phyloP scores from a whole-genome alignment of 2,888 invertebrate genomes.

The Rhogogaster chlorosoma region DNA sequence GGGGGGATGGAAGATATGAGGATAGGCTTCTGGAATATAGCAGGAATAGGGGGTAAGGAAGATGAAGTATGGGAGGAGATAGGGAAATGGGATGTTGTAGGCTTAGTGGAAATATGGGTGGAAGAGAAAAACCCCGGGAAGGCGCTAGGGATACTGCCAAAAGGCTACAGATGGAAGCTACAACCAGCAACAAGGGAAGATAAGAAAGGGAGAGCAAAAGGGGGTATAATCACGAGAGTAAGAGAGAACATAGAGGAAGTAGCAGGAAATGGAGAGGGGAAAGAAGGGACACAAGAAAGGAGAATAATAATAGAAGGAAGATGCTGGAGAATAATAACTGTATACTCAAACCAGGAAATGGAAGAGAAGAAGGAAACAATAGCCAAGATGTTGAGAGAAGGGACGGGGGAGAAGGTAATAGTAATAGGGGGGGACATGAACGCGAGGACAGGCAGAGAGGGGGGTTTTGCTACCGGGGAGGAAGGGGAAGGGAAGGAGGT shows the following conservation, averaged over 20 bases:
- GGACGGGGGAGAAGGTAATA: not conserved
- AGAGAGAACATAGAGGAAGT: not conserved
- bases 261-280: not conserved
- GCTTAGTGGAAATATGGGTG: too few relatives aligned
- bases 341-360: constrained; percentile 7
- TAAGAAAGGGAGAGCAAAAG: constrained; percentile 10
- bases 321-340: not conserved
- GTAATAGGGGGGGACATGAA: constrained; percentile 30
- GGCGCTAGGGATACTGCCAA: too few relatives aligned
- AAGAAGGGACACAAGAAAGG: not conserved
- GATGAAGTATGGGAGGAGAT: too few relatives aligned
- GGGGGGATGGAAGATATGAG: too few relatives aligned
- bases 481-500: too few relatives aligned
- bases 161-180: too few relatives aligned
- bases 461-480: not conserved
- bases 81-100: too few relatives aligned
- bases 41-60: too few relatives aligned
- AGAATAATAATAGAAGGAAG: not conserved
- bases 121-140: too few relatives aligned
- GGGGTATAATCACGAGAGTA: not conserved
- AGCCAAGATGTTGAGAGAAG: not conserved
- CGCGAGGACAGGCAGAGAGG: not conserved
- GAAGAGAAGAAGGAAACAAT: not conserved
- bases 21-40: too few relatives aligned
- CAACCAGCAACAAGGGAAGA: not conserved